Evolutionary conservation across 1,140 invertebrate species (phyloP).

Genomic region (Glossosoma conforme): DNA sequence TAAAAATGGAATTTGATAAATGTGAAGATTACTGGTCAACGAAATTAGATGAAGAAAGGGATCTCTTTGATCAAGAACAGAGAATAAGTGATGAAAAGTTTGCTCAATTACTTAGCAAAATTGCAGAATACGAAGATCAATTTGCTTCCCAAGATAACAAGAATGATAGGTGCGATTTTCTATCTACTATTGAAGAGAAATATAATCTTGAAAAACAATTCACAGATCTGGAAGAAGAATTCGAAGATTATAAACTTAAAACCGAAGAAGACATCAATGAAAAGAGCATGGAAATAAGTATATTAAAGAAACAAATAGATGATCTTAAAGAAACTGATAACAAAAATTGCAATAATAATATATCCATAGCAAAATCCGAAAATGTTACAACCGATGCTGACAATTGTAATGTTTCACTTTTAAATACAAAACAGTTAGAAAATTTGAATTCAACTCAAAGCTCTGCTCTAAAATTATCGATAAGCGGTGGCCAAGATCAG

Average conservation of each 20-base stretch:
- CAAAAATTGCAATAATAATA: too few relatives aligned
- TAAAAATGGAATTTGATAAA: constrained; percentile 71
- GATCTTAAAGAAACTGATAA: constrained; percentile 33
- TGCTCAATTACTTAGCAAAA: constrained; percentile 64
- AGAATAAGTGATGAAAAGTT: constrained; percentile 73
- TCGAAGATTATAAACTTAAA: constrained; percentile 51
- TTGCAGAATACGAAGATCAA: constrained; percentile 75
- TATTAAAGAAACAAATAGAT: constrained; percentile 50
- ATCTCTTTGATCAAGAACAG: constrained; percentile 70
- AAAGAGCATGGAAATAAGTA: constrained; percentile 53
- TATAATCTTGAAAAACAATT: constrained; percentile 69
- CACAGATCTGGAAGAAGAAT: constrained; percentile 66
- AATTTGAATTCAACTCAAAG: too few relatives aligned
- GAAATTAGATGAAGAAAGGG: constrained; percentile 74
- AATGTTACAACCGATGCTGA: too few relatives aligned
- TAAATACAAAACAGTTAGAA: too few relatives aligned
- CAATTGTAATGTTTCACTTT: too few relatives aligned
- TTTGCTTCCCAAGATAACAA: constrained; percentile 51
- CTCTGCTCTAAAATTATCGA: too few relatives aligned
- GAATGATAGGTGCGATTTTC: constrained; percentile 35
- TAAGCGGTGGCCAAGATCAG: too few relatives aligned
- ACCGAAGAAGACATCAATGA: constrained; percentile 42
- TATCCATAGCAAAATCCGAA: too few relatives aligned
- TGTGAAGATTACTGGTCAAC: constrained; percentile 81
- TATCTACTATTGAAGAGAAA: constrained; percentile 73